These are phyloP conservation scores for Eleutherodactylus coqui DNA, from an alignment of 2,797 vertebrate species.

Conservation along the genomic window DNA sequence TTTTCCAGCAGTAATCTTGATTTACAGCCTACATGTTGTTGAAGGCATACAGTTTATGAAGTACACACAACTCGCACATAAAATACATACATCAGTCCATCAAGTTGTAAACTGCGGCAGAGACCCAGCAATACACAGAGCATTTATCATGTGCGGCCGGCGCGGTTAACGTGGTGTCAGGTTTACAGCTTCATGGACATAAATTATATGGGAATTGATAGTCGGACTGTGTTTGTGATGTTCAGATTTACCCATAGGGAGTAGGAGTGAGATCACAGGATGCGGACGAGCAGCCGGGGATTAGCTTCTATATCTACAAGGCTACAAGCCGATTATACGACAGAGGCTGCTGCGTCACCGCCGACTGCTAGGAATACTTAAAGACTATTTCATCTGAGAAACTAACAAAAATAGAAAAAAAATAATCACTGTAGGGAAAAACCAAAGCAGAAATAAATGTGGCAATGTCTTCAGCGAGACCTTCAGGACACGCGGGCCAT, in stretches of 20 bases:
- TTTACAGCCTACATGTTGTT: background rate
- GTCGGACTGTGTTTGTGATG: background rate
- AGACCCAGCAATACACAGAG: background rate
- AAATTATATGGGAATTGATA: conserved; percentile 5
- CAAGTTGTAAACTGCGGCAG: background rate
- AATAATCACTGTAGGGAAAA: background rate
- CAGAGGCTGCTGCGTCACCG: background rate
- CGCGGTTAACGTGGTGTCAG: background rate
- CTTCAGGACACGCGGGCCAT: too few relatives aligned
- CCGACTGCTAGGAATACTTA: background rate
- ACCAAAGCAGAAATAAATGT: background rate
- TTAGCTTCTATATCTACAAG: background rate
- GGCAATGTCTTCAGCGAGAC: background rate
- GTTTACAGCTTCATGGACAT: conserved; percentile 25
- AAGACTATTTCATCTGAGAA: background rate
- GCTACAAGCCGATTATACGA: conserved; percentile 29
- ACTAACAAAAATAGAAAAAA: background rate
- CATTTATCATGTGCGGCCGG: background rate
- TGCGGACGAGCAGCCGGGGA: background rate
- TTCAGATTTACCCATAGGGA: background rate
- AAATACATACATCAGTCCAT: background rate
- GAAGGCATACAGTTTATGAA: background rate
- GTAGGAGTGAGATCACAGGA: background rate
- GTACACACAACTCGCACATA: background rate
- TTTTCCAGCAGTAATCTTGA: background rate